Evolutionary conservation across 2,888 invertebrate species (phyloP).

Genomic region (Linnaemya vulpina): DNA sequence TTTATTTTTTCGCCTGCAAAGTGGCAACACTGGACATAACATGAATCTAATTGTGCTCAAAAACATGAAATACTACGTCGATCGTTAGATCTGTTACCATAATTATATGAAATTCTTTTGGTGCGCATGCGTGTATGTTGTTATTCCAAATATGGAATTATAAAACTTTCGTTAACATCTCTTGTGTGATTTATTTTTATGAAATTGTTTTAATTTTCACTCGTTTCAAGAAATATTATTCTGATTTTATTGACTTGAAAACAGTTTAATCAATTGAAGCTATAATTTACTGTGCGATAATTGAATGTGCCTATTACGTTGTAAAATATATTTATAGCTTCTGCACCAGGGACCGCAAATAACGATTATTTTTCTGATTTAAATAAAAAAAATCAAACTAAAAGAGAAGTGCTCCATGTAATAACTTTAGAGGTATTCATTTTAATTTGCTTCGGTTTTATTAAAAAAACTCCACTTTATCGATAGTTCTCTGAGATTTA

Average conservation of each 20-base stretch:
- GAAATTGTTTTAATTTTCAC: not conserved
- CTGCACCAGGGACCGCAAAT: no score
- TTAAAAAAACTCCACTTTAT: no score
- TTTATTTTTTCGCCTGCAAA: no score
- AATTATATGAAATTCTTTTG: conserved; percentile 38
- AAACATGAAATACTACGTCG: not conserved
- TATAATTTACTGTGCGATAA: not conserved
- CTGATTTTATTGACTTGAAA: not conserved
- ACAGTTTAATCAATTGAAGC: not conserved
- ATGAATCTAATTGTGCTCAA: not conserved
- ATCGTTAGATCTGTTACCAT: conserved; percentile 30
- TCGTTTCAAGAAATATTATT: not conserved
- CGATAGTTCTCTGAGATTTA: no score
- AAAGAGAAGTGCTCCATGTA: no score
- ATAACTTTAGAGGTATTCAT: no score
- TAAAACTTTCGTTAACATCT: conserved; percentile 41
- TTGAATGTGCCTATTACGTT: not conserved
- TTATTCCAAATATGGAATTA: conserved; percentile 14
- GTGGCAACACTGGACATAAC: not conserved
- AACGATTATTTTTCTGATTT: no score
- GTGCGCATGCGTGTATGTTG: not conserved
- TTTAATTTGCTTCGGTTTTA: no score
- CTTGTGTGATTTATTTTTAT: not conserved
- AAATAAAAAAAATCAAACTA: no score
- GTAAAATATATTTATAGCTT: no score